Conservation (phyloP, 2,113 vertebrate genomes). For the Solea senegalensis region DNA sequence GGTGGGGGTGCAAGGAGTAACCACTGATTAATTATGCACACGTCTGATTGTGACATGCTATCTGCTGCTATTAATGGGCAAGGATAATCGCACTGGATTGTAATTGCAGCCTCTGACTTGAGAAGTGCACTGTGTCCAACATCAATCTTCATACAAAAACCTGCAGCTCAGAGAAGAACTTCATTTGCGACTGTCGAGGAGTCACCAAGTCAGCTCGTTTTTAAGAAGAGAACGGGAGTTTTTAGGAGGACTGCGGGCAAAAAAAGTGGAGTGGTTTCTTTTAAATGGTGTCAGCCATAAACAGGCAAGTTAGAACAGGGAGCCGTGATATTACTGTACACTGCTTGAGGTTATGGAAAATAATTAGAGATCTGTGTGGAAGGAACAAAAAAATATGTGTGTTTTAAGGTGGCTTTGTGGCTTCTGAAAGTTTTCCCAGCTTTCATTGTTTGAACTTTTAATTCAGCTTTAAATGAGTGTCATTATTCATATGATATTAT, state of each 20-base stretch:
- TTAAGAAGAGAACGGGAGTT: slow-evolving; percentile 49
- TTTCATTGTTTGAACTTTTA: slow-evolving; percentile 81
- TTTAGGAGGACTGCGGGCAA: slow-evolving; percentile 47
- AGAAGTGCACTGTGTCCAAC: slow-evolving; percentile 85
- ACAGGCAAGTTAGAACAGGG: slow-evolving; percentile 79
- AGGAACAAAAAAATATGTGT: slow-evolving; percentile 55
- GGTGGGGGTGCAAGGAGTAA: slow-evolving; percentile 65
- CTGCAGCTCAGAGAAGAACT: slow-evolving; percentile 89
- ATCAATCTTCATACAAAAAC: slow-evolving; percentile 92
- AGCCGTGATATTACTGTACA: slow-evolving; percentile 80
- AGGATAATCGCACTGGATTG: slow-evolving; percentile 95
- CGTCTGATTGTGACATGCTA: slow-evolving; percentile 92
- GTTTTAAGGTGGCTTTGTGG: slow-evolving; percentile 71
- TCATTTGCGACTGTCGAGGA: slow-evolving; percentile 85
- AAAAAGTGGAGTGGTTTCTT: slow-evolving; percentile 55
- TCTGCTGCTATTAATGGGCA: slow-evolving; percentile 95
- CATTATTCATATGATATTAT: slow-evolving; percentile 78
- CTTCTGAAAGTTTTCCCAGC: slow-evolving; percentile 79
- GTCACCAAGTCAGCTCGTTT: slow-evolving; percentile 60
- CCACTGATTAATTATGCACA: slow-evolving; percentile 93
- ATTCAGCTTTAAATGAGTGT: slow-evolving; percentile 81
- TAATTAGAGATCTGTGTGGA: slow-evolving; percentile 81
- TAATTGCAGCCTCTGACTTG: slow-evolving; percentile 93
- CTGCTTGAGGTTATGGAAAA: slow-evolving; percentile 86
- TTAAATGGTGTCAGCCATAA: slow-evolving; percentile 69